Evolutionary conservation across 2,113 vertebrate species (phyloP).

Genomic region (Eurystomus gularis): DNA sequence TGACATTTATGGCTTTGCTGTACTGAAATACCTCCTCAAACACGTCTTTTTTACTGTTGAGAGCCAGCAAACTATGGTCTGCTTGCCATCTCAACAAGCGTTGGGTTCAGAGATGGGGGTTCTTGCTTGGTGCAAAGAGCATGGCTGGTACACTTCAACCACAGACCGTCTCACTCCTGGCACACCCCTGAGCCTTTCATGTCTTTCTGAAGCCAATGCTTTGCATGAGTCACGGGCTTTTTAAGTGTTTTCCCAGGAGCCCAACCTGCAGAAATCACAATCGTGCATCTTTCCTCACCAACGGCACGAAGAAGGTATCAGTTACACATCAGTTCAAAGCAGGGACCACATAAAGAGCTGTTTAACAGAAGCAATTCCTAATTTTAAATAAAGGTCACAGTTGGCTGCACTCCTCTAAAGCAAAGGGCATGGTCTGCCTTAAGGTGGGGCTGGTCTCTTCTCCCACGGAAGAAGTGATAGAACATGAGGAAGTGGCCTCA

Average conservation of each 20-base stretch:
- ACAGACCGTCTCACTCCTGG: no score
- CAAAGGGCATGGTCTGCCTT: not conserved
- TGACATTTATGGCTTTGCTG: not conserved
- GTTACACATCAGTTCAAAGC: not conserved
- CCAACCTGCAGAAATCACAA: no score
- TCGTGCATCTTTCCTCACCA: not conserved
- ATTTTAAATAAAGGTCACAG: not conserved
- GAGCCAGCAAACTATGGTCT: not conserved
- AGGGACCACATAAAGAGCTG: not conserved
- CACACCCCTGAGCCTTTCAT: no score
- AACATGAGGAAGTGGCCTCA: no score
- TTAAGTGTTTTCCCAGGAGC: no score
- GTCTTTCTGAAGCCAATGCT: no score
- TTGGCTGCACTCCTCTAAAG: not conserved
- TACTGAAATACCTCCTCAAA: not conserved
- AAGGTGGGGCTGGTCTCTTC: no score
- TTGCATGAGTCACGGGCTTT: no score
- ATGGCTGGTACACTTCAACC: no score
- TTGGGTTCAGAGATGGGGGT: not conserved
- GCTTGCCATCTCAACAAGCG: accelerated
- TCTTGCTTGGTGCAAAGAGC: no score
- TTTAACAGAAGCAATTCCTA: not conserved
- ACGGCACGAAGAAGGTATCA: not conserved
- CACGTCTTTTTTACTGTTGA: not conserved
- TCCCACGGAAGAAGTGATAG: no score